phyloP scores from a whole-genome alignment of 2,888 invertebrate genomes.

The Cosmopolites sordidus region DNA sequence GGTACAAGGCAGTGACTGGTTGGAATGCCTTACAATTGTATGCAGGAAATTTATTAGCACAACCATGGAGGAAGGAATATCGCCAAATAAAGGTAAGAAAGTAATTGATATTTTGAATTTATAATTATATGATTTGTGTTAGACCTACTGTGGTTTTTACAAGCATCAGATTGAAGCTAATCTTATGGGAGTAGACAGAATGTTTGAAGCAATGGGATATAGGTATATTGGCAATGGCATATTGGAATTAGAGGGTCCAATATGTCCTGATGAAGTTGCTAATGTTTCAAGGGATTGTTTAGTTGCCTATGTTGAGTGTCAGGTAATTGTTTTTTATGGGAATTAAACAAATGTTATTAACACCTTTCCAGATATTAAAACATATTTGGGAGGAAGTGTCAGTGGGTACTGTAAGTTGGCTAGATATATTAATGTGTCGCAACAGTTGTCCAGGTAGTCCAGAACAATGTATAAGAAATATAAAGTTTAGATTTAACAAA shows the following conservation, averaged over 20 bases:
- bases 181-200: slow-evolving; percentile 69
- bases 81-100: slow-evolving; percentile 67
- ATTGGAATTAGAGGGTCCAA: slow-evolving; percentile 65
- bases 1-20: slow-evolving; percentile 73
- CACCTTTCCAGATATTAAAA: slow-evolving; percentile 62
- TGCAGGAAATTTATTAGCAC: slow-evolving; percentile 77
- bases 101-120: background rate
- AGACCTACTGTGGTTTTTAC: slow-evolving; percentile 85
- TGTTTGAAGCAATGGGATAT: slow-evolving; percentile 83
- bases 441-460: slow-evolving; percentile 54
- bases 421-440: slow-evolving; percentile 63
- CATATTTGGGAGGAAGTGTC: slow-evolving; percentile 70
- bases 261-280: slow-evolving; percentile 76
- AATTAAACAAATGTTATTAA: slow-evolving; percentile 1
- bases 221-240: slow-evolving; percentile 56
- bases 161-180: slow-evolving; percentile 83
- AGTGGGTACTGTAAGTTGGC: slow-evolving; percentile 57
- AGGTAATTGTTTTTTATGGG: slow-evolving; percentile 51
- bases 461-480: slow-evolving; percentile 51
- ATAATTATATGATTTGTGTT: slow-evolving; percentile 29
- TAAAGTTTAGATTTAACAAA: slow-evolving; percentile 50
- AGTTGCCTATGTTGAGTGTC: slow-evolving; percentile 82
- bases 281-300: slow-evolving; percentile 79
- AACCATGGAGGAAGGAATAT: slow-evolving; percentile 88
- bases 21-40: slow-evolving; percentile 83